Percentiles rank a stretch among this genome's conserved stretches.
These are phyloP conservation scores for Perognathus longimembris DNA, from an alignment of 2,113 vertebrate genomes.

Conservation along the genomic window DNA sequence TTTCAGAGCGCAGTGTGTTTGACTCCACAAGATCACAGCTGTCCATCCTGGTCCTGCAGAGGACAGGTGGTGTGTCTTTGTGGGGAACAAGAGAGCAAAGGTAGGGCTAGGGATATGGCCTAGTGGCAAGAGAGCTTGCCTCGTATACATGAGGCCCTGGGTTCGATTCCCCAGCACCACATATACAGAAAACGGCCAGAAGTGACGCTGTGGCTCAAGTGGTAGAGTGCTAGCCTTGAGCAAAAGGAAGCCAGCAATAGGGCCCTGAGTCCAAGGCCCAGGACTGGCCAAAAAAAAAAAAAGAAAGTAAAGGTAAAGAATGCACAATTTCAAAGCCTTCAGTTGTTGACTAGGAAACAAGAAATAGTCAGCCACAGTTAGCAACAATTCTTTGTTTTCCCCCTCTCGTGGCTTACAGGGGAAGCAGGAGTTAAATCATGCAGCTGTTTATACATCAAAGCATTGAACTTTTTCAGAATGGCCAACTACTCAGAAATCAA, in stretches of 20 bases:
- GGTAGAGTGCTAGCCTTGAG: no score
- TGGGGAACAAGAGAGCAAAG: neutral
- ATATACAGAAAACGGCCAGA: no score
- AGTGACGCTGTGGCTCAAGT: no score
- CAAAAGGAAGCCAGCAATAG: no score
- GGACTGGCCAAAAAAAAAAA: no score
- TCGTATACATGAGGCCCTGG: no score
- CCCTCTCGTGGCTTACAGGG: neutral
- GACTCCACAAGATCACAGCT: neutral
- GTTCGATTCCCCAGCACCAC: no score
- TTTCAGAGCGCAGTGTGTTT: conserved; percentile 34
- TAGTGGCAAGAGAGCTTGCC: no score
- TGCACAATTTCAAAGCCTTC: neutral
- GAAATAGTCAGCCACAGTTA: neutral
- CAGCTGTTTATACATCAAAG: neutral
- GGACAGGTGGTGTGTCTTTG: neutral
- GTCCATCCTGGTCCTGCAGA: neutral
- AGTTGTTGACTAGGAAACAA: neutral
- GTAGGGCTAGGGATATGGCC: no score
- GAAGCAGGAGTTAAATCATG: conserved; percentile 30
- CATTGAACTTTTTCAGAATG: neutral
- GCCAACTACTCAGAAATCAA: conserved; percentile 36
- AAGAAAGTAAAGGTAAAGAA: neutral
- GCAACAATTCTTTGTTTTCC: conserved; percentile 1
- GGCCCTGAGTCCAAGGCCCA: no score